Conservation (phyloP, 1,140 invertebrate species). For the Drosophila arizonae region DNA sequence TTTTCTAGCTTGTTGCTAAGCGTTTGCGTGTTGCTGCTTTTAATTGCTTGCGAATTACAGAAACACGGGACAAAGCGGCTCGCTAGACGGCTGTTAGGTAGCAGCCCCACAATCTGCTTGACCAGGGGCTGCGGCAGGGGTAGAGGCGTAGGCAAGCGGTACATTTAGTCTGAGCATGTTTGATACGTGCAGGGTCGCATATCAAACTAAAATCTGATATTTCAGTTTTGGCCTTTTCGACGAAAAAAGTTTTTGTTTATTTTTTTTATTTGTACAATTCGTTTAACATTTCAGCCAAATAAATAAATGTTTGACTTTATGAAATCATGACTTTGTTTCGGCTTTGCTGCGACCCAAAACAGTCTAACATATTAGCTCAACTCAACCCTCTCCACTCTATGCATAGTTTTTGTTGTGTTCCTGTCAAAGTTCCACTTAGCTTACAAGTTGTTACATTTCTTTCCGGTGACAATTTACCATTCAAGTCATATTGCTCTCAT, state of each 20-base stretch:
- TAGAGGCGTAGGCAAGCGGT: not conserved
- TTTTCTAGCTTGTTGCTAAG: conserved; percentile 66
- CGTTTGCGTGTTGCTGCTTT: conserved; percentile 50
- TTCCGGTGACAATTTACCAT: no score
- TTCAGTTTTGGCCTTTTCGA: conserved; percentile 39
- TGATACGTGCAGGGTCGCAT: conserved; percentile 61
- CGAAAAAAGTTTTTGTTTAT: conserved; percentile 33
- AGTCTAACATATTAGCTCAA: not conserved
- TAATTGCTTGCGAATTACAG: conserved; percentile 77
- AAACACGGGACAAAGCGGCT: conserved; percentile 54
- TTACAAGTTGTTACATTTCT: not conserved
- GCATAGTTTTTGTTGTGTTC: not conserved
- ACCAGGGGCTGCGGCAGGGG: not conserved
- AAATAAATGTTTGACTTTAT: conserved; percentile 32
- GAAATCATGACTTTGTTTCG: conserved; percentile 11
- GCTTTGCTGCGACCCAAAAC: conserved; percentile 5
- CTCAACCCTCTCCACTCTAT: not conserved
- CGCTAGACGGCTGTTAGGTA: not conserved
- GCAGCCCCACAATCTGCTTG: not conserved
- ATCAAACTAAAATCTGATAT: conserved; percentile 50
- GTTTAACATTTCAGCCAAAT: conserved; percentile 34
- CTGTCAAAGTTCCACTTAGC: not conserved
- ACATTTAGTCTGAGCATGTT: conserved; percentile 12
- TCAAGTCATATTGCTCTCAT: no score
- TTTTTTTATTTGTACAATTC: conserved; percentile 13